Base-by-base conservation (phyloP, 2,888 invertebrate genomes). In the Leptinotarsa rubiginosa region DNA sequence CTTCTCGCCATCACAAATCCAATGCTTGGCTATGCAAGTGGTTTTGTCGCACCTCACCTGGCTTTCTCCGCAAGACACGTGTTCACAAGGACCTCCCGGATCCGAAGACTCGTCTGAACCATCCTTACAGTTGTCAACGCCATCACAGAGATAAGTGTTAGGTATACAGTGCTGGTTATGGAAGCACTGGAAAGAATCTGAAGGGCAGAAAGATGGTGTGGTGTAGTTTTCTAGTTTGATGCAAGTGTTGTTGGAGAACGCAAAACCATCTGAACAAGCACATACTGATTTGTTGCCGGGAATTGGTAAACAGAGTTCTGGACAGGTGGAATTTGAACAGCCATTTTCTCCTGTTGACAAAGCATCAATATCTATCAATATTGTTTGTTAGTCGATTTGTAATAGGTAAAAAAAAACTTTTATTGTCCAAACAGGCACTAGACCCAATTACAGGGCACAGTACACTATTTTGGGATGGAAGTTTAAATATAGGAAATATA, bases 51-150 rank as follows among this genome's bases (percentile, higher is more conserved):
- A 87, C 70, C 83, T 84, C 66, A 76, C 22, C 69, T 87, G 83
- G 70, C 83, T 81, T 13, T 81, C 81, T 18, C 81, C 83, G 77
- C 87, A 87, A 4, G 81, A 81, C 0, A 85, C 79, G 65, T 88
- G 83, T 89, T 92, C 91, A 85, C 93, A 93, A 10, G 90, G 89
- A 3, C 93, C 94, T 47, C 89, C 89, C 0, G 89, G 88, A 54
- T 89, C 87, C 31, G 89, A 87, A 83, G 92, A 91, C 87, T 96
- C 95, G 87, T 96, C 96, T 54, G 93, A 91, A 54, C 91, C 92
- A 87, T 94, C 93, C 1, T 90, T 89, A 84, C 96, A 96, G 87
- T 96, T 94, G 69, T 89, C 89, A 79, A 92, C 91, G 0, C 93
- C 94, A 88, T 96, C 94, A 86, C 96, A 96, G 72, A 93, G 86